Evolutionary conservation across 2,797 vertebrate genomes (phyloP), one percentile per base, ranked within the genome.

Genomic region (Anomalospiza imberbis): DNA sequence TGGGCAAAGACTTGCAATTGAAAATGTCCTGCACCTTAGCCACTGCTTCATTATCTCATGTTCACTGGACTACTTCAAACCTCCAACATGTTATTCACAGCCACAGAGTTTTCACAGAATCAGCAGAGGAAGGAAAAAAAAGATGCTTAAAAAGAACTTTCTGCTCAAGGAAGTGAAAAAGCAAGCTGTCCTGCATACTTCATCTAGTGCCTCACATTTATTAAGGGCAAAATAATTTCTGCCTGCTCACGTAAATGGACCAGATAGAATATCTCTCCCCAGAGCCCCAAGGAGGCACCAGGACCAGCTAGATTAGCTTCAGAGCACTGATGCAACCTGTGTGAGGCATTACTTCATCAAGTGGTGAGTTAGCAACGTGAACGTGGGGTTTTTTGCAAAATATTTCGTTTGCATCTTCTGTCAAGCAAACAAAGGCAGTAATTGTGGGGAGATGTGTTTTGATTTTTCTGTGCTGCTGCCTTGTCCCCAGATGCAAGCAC

Each of bases 1-100:
- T 54, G 68, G 73, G 94, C 93, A 80, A 48, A 77, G 76, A 2
- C 68, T 54, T 66, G 83, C 90, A 65, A 63, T 67, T 88, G 94
- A 90, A 89, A 94, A 54, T 22, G 71, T 38, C 85, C 91, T 53
- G 81, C 90, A 83, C 91, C 84, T 85, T 4, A 54, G 72, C 88
- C 97, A 95, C 91, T 89, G 71, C 95, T 95, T 96, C 93, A 96
- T 97, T 96, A 97, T 85, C 94, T 97, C 90, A 72, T 94, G 29
- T 71, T 95, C 93, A 40, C 82, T 68, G 79, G 85, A 21, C 90
- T 91, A 24, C 95, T 95, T 97, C 95, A 95, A 91, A 94, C 89
- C 94, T 93, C 95, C 91, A 89, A 79, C 92, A 40, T 55, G 75
- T 96, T 95, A 74, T 95, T 82, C 91, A 93, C 94, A 95, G 97